phyloP scores from a whole-genome alignment of 1,140 invertebrate genomes.

The Piezodorus guildinii region DNA sequence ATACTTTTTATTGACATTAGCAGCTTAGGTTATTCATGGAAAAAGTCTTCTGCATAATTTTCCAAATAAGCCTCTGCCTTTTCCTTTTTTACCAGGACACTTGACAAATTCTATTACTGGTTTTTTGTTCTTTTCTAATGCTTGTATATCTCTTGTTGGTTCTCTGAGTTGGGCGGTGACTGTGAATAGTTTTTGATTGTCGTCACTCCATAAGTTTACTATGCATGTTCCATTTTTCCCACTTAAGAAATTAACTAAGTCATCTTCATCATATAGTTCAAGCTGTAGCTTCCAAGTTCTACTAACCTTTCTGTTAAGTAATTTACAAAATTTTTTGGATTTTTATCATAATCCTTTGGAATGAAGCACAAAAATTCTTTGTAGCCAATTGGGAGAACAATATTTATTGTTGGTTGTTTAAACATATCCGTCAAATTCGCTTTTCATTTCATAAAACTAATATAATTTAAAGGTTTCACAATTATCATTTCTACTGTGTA shows the following conservation, averaged over 20 bases:
- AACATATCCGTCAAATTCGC: not conserved
- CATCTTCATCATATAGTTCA: not conserved
- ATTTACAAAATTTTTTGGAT: not conserved
- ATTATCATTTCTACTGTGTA: too few relatives aligned
- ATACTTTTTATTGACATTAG: not conserved
- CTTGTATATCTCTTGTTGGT: not conserved
- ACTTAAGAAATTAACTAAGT: not conserved
- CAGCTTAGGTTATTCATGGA: not conserved
- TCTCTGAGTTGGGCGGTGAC: not conserved
- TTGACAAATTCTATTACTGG: conserved; percentile 4
- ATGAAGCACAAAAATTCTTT: not conserved
- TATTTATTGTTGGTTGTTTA: conserved; percentile 11
- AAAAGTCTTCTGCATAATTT: conserved; percentile 8
- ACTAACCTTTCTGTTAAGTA: conserved; percentile 5
- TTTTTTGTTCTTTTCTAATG: not conserved
- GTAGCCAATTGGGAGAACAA: not conserved
- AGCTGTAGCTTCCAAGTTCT: not conserved
- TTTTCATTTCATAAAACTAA: too few relatives aligned
- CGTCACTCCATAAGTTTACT: not conserved
- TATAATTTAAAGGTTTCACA: too few relatives aligned
- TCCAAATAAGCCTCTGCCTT: not conserved
- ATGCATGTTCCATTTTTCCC: not conserved
- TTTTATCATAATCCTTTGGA: not conserved
- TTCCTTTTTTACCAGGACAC: not conserved
- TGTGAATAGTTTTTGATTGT: conserved; percentile 4